Percentiles rank a stretch among this genome's conserved stretches.
phyloP scores from a whole-genome alignment of 1,140 invertebrate genomes.

The Acyrthosiphon pisum region DNA sequence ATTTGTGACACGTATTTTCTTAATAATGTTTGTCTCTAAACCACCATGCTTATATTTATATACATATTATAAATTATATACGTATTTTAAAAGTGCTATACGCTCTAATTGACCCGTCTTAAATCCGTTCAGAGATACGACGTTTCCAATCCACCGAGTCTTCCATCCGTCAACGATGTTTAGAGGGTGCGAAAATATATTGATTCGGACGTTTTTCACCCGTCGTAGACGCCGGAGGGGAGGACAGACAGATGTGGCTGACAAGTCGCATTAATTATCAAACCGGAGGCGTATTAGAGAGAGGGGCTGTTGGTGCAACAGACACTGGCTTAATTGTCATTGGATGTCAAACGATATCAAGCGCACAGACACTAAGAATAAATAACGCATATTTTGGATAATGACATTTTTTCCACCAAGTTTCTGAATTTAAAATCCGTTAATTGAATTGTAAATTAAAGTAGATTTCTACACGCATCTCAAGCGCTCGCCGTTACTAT shows the following conservation, averaged over 20 bases:
- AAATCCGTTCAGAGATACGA: slow-evolving; percentile 28
- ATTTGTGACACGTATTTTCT: neutral
- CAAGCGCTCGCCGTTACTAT: neutral
- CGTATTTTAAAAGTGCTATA: neutral
- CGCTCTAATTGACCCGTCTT: slow-evolving; percentile 42
- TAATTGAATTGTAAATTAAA: neutral
- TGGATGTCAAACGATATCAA: slow-evolving; percentile 52
- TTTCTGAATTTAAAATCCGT: neutral
- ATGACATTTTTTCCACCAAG: neutral
- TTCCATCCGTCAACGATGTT: slow-evolving; percentile 39
- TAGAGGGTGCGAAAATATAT: slow-evolving; percentile 46
- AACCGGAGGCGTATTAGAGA: slow-evolving; percentile 13
- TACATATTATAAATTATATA: neutral
- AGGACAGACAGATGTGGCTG: slow-evolving; percentile 52
- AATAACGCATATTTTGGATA: slow-evolving; percentile 23
- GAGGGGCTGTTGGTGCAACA: slow-evolving; percentile 38
- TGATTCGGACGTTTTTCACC: slow-evolving; percentile 50
- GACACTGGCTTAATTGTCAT: slow-evolving; percentile 50
- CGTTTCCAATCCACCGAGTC: slow-evolving; percentile 35
- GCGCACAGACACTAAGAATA: neutral
- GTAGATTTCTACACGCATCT: neutral
- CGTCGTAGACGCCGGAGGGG: neutral
- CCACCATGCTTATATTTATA: neutral
- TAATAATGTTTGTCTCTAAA: neutral
- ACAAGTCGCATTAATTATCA: slow-evolving; percentile 55